Base-by-base conservation (phyloP, 2,888 invertebrate genomes). In the Hedychridium roseum region DNA sequence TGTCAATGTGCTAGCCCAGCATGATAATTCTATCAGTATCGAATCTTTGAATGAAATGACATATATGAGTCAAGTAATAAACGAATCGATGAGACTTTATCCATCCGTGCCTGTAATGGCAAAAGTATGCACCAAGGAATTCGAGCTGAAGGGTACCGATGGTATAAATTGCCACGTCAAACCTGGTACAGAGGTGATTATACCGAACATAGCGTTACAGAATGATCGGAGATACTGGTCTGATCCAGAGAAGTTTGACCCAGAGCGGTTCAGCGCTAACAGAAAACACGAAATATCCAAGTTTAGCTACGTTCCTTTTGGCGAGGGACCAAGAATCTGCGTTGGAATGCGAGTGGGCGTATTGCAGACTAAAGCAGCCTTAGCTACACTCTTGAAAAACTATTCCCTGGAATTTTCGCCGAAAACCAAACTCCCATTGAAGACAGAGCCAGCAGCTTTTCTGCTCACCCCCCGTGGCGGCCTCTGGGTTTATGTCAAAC, bases 1-100 rank as follows among this genome's bases (percentile, higher is more conserved):
- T 15, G 52, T 66, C 1, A 43, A 57, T 1, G 56, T 68, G 6
- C 52, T 80, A 12, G 57, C 70, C 2, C 68, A 73, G 15, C 43
- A 78, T 38, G 66, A 75, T 1, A 80, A 78, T 0, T 66, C 65
- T 6, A 35, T 84, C 1, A 80, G 78, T 3, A 83, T 80, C 48
- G 82, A 84, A 4, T 66, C 75, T 1, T 32, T 84, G 1, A 75
- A 77, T 28, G 80, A 82, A 18, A 80, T 85, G 81, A 73, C 75
- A 7, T 84, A 83, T 55, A 62, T 85, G 57, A 82, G 83, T 39
- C 80, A 80, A 73, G 82, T 82, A 1, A 60, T 83, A 1, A 54
- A 23, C 12, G 75, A 75, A 27, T 62, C 73, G 0, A 60, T 70
- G 43, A 63, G 75, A 35, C 0, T 46, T 0, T 1, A 39, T 14